These are phyloP conservation scores for Peromyscus leucopus DNA, from an alignment of 2,113 vertebrate genomes.

Conservation along the genomic window DNA sequence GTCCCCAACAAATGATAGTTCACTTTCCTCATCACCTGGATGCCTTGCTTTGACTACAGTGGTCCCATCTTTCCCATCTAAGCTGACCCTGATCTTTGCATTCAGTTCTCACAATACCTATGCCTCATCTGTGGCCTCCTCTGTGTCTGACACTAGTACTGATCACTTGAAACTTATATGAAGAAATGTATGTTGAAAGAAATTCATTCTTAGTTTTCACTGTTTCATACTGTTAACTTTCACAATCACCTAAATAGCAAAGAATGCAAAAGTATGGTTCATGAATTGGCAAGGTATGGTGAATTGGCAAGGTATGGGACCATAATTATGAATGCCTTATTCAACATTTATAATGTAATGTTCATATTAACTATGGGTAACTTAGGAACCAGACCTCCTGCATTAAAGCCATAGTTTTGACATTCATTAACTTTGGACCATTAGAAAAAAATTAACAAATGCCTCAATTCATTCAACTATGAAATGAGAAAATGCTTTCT, in stretches of 20 bases:
- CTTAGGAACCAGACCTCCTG: background rate
- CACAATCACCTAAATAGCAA: background rate
- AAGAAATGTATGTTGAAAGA: background rate
- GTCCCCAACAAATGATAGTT: background rate
- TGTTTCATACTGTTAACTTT: background rate
- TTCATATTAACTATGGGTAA: background rate
- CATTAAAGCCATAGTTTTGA: background rate
- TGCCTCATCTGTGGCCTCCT: background rate
- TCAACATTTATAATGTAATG: background rate
- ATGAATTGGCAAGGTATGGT: background rate
- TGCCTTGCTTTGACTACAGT: background rate
- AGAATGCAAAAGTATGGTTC: background rate
- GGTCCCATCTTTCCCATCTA: background rate
- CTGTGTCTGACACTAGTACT: background rate
- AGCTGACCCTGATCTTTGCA: background rate
- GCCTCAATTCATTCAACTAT: background rate
- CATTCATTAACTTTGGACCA: background rate
- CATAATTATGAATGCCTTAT: background rate
- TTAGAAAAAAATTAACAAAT: conserved; percentile 44
- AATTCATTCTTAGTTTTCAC: background rate
- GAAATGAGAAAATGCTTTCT: background rate
- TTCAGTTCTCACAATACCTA: background rate
- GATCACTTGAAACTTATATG: background rate
- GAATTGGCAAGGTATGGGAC: background rate
- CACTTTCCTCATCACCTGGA: background rate